Evolutionary conservation across 2,797 vertebrate species (phyloP), one percentile per base, ranked within the genome.

Genomic region (Sebastes vulpes): DNA sequence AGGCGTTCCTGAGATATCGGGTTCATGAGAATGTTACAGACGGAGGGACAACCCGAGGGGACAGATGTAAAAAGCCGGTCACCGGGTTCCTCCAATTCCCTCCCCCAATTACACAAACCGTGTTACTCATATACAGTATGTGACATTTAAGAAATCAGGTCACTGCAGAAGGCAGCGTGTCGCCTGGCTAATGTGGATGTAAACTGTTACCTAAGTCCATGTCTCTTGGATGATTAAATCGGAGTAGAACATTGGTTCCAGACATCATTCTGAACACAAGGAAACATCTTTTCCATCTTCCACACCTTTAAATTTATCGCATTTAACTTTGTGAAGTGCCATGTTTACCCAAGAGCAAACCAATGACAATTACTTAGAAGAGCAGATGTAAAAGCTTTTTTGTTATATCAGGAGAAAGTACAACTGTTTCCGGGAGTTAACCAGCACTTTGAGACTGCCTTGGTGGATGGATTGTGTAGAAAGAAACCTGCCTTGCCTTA

Each of bases 101-200:
- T 18, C 9, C 50, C 31, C 52, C 65, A 67, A 46, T 59, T 65
- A 71, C 10, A 1, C 23, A 56, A 61, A 32, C 29, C 3, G 0
- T 56, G 16, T 67, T 80, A 66, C 46, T 71, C 50, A 50, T 10
- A 21, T 50, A 61, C 32, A 35, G 32, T 35, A 35, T 10, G 21
- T 56, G 52, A 69, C 58, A 28, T 74, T 60, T 25, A 31, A 64
- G 8, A 79, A 80, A 65, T 67, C 23, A 73, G 66, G 60, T 77
- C 66, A 50, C 5, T 32, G 50, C 61, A 35, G 46, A 74, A 23
- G 70, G 65, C 42, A 48, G 9, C 26, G 50, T 1, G 29, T 28
- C 53, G 67, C 48, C 59, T 72, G 48, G 58, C 35, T 7, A 5
- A 73, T 67, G 57, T 65, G 52, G 60, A 74, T 61, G n/a, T 61